Conservation (phyloP, 1,140 invertebrate species). For the Vanessa tameamea region DNA sequence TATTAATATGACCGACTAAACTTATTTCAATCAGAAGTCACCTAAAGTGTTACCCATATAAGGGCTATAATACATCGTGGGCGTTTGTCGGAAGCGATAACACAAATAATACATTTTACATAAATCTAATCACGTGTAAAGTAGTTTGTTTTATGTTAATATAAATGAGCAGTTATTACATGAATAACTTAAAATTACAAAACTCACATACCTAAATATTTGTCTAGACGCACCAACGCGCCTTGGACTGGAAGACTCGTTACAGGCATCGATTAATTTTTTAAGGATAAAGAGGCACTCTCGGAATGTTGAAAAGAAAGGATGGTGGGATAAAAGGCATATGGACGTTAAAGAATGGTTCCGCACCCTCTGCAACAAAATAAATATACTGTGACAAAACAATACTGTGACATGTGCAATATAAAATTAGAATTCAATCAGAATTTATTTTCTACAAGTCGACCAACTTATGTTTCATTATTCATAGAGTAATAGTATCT, state of each 20-base stretch:
- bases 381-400: neutral
- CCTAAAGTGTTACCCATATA: neutral
- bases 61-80: constrained; percentile 20
- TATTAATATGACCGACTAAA: neutral
- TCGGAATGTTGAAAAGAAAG: constrained; percentile 98
- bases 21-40: neutral
- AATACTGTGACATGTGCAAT: too few relatives aligned
- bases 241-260: constrained; percentile 93
- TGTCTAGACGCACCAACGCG: constrained; percentile 94
- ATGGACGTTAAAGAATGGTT: constrained; percentile 97
- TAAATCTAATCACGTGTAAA: neutral
- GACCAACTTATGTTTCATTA: too few relatives aligned
- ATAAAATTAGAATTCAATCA: too few relatives aligned
- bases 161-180: neutral
- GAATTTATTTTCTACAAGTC: too few relatives aligned
- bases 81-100: constrained; percentile 25
- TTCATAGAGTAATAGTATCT: too few relatives aligned
- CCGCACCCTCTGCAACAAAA: constrained; percentile 85
- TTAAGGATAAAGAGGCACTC: constrained; percentile 98
- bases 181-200: neutral
- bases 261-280: constrained; percentile 97
- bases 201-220: constrained; percentile 85
- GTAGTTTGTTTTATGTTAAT: neutral
- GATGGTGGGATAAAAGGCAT: constrained; percentile 99
- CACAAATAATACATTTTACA: neutral